Evolutionary conservation across 2,888 invertebrate species (phyloP).

Genomic region (Lasioglossum villosulum): DNA sequence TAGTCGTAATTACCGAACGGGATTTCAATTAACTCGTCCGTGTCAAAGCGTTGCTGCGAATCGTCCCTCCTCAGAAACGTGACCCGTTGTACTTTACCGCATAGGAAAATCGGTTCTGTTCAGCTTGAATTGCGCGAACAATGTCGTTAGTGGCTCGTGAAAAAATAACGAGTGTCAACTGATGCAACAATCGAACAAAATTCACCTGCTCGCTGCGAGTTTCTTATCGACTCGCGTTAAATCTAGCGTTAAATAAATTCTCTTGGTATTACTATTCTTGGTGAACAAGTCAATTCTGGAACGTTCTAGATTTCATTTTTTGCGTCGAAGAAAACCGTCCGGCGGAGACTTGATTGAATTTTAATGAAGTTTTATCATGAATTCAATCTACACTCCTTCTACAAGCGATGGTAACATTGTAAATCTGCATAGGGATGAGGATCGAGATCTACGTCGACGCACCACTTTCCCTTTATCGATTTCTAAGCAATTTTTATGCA

Average conservation of each 20-base stretch:
- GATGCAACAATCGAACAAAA: background rate
- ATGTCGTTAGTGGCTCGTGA: background rate
- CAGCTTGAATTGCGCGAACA: background rate
- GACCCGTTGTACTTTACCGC: background rate
- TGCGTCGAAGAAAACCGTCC: background rate
- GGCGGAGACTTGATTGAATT: background rate
- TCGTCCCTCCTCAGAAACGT: background rate
- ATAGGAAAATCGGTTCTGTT: background rate
- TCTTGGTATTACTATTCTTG: background rate
- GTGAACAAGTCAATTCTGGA: background rate
- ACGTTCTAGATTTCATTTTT: background rate
- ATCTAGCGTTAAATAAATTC: background rate
- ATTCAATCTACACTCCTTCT: background rate
- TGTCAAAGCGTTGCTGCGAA: background rate
- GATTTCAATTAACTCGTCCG: constrained; percentile 62
- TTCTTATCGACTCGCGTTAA: background rate
- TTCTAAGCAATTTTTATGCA: background rate
- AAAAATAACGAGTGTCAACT: background rate
- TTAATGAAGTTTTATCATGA: background rate
- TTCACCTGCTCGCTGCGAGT: too few species aligned
- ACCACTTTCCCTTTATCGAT: background rate
- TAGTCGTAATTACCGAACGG: constrained; percentile 38
- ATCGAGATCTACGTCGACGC: background rate
- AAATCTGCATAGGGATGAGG: background rate
- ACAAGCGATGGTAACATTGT: background rate